A percentile compares a stretch with the other conserved stretches of the same genome.
phyloP scores from a whole-genome alignment of 2,888 invertebrate species.

The Euzetes globulus region DNA sequence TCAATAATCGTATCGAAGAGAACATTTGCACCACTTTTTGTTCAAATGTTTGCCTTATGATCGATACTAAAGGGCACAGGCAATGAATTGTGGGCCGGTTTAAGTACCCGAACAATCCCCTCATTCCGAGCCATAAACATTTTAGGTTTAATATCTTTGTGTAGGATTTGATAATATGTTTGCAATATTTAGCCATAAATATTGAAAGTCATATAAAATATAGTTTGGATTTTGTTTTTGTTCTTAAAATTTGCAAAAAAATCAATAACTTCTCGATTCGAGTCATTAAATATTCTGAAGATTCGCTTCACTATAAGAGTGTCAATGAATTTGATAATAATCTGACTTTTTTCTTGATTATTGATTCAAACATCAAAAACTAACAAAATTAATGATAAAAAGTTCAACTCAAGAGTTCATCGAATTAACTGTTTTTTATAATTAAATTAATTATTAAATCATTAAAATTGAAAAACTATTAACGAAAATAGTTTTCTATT shows the following conservation, averaged over 20 bases:
- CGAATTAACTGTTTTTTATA: no score
- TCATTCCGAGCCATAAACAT: constrained; percentile 13
- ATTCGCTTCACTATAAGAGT: no score
- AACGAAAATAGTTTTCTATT: no score
- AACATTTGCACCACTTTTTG: constrained; percentile 4
- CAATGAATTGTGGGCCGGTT: constrained; percentile 16
- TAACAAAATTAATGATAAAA: no score
- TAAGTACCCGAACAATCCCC: constrained; percentile 23
- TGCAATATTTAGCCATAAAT: constrained; percentile 20
- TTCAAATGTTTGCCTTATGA: background rate
- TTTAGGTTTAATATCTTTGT: constrained; percentile 3
- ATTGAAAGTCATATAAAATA: background rate
- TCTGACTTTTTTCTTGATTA: no score
- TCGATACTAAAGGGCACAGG: constrained; percentile 22
- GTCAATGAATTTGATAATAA: no score
- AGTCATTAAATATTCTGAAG: background rate
- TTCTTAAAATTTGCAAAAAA: background rate
- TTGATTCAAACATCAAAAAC: no score
- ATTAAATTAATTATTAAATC: no score
- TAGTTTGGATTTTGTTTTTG: background rate
- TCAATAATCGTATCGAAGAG: background rate
- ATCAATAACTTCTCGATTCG: background rate
- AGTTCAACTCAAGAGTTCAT: no score
- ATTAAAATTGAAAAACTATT: no score
- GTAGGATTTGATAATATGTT: constrained; percentile 25